phyloP scores from a whole-genome alignment of 2,797 vertebrate genomes.

The Prionace glauca region DNA sequence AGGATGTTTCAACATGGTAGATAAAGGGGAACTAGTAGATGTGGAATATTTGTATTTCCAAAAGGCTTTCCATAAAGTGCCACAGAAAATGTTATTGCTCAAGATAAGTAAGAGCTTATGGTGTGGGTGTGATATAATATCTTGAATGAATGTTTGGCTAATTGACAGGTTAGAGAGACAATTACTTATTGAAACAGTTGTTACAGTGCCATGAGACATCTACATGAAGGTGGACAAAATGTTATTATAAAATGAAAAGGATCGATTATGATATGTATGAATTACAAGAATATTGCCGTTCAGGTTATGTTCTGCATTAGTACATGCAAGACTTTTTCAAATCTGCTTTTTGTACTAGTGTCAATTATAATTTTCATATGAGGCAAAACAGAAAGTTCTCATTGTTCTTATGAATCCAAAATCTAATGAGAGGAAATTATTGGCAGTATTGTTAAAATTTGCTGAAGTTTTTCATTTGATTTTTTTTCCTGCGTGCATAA shows the following conservation, averaged over 20 bases:
- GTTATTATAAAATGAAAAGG: background rate
- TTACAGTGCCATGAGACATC: no score
- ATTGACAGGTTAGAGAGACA: background rate
- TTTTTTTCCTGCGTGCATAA: background rate
- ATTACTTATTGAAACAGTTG: background rate
- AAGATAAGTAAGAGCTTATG: no score
- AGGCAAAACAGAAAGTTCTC: background rate
- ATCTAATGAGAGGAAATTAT: background rate
- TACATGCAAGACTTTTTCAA: background rate
- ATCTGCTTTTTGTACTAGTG: background rate
- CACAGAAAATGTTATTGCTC: no score
- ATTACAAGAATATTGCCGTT: background rate
- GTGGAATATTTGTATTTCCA: no score
- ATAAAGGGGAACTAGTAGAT: no score
- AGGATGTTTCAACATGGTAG: no score
- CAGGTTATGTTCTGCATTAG: background rate
- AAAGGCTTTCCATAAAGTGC: no score
- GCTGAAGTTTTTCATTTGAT: background rate
- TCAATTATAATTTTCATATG: background rate
- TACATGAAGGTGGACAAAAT: background rate
- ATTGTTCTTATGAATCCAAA: background rate
- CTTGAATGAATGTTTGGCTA: no score
- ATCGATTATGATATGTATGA: background rate
- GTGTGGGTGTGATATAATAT: no score
- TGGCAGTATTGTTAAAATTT: background rate